Conservation (phyloP, 2,113 vertebrate species). For the Chamaetylas fuelleborni region DNA sequence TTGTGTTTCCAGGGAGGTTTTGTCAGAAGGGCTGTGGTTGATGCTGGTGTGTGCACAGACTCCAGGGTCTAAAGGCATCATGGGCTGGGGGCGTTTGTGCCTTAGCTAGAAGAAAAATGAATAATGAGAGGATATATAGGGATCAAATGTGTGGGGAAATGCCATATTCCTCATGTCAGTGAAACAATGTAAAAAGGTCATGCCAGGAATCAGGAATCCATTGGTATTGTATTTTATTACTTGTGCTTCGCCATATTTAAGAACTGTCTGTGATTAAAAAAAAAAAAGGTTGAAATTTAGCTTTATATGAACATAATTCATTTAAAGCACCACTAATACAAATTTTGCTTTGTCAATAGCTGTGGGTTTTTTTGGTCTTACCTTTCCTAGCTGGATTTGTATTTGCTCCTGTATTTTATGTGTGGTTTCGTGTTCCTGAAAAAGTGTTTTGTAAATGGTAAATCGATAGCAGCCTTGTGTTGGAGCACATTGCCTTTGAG, state of each 20-base stretch:
- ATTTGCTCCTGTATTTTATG: background rate
- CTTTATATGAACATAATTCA: background rate
- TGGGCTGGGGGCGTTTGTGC: background rate
- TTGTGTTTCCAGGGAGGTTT: background rate
- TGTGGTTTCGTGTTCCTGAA: background rate
- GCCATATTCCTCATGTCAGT: fast-evolving
- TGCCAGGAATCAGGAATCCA: background rate
- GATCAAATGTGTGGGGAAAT: background rate
- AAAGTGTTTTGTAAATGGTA: background rate
- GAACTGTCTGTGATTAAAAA: background rate
- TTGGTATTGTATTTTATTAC: background rate
- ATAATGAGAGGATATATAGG: background rate
- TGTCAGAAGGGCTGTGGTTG: background rate
- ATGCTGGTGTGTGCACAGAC: background rate
- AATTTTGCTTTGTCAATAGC: background rate
- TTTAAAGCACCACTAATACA: background rate
- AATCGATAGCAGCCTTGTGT: background rate
- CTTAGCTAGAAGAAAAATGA: background rate
- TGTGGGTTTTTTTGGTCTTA: background rate
- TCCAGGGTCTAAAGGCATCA: fast-evolving
- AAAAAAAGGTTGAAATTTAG: background rate
- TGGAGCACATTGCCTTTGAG: background rate
- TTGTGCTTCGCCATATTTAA: background rate
- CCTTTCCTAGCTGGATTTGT: background rate
- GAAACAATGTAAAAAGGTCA: background rate